A percentile compares a stretch with the other conserved stretches of the same genome.
Evolutionary conservation across 2,113 vertebrate species (phyloP).

Genomic region (Anas platyrhynchos): DNA sequence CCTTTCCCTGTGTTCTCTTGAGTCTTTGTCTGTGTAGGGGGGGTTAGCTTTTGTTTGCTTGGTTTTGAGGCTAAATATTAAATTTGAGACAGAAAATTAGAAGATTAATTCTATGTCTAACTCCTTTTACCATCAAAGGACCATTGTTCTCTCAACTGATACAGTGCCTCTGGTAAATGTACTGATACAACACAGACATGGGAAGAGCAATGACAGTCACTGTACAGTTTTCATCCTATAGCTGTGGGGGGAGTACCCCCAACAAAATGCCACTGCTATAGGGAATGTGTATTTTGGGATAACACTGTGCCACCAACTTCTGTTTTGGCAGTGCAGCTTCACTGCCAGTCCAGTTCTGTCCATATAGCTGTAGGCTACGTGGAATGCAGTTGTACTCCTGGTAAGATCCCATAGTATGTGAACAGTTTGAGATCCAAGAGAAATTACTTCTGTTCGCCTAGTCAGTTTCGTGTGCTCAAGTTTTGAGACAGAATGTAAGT

Average conservation of each 20-base stretch:
- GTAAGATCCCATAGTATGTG: accelerated
- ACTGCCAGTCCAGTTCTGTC: neutral
- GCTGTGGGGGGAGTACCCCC: accelerated
- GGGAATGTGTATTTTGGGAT: neutral
- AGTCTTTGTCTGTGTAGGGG: too few relatives aligned
- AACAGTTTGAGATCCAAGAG: neutral
- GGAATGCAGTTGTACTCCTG: neutral
- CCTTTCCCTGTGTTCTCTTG: neutral
- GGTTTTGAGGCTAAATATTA: neutral
- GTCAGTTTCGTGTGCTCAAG: neutral
- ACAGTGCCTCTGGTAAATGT: neutral
- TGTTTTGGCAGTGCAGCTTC: neutral
- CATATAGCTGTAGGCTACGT: neutral
- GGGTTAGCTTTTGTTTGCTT: neutral
- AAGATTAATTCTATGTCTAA: neutral
- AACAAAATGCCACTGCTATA: too few relatives aligned
- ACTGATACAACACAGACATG: neutral
- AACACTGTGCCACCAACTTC: neutral
- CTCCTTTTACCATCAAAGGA: neutral
- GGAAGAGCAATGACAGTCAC: neutral
- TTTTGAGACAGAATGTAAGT: neutral
- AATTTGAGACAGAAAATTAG: neutral
- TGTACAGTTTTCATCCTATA: neutral
- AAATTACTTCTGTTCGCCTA: neutral
- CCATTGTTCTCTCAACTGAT: neutral